These are phyloP conservation scores for Betta splendens DNA, from an alignment of 2,797 vertebrate genomes.

Conservation along the genomic window DNA sequence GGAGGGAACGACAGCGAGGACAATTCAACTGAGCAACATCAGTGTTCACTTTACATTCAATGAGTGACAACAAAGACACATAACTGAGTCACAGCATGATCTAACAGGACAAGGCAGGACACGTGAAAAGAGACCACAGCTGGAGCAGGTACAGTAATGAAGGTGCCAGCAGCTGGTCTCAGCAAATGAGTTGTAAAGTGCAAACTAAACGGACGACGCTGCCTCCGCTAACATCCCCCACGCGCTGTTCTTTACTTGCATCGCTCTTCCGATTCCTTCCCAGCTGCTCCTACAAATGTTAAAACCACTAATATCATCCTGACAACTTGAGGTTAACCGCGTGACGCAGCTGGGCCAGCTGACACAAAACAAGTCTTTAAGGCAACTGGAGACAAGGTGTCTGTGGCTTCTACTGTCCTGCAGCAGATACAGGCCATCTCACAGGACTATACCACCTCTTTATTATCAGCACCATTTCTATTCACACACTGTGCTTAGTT, in stretches of 20 bases:
- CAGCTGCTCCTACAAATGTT: slow-evolving; percentile 13
- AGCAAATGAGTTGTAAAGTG: slow-evolving; percentile 20
- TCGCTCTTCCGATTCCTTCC: not conserved
- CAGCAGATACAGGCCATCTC: slow-evolving; percentile 51
- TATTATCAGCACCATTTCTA: not conserved
- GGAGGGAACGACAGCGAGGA: slow-evolving; percentile 7
- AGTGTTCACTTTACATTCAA: slow-evolving; percentile 42
- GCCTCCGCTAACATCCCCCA: not conserved
- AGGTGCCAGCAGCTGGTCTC: slow-evolving; percentile 9
- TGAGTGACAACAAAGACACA: slow-evolving; percentile 7
- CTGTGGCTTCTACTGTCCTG: slow-evolving; percentile 56
- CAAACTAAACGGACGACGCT: slow-evolving; percentile 14
- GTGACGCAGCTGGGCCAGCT: slow-evolving; percentile 3
- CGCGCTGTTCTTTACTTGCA: not conserved
- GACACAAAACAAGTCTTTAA: slow-evolving; percentile 61
- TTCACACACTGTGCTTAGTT: not conserved
- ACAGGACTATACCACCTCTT: slow-evolving; percentile 1
- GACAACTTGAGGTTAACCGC: slow-evolving; percentile 15
- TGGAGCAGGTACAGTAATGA: slow-evolving; percentile 6
- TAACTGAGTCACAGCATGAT: not conserved
- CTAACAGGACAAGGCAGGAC: slow-evolving; percentile 5
- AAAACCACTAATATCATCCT: slow-evolving; percentile 13
- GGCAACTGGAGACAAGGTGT: slow-evolving; percentile 73
- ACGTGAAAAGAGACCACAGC: not conserved
- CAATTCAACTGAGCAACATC: slow-evolving; percentile 10